Conservation (phyloP, 1,140 invertebrate genomes). For the Monochamus saltuarius region DNA sequence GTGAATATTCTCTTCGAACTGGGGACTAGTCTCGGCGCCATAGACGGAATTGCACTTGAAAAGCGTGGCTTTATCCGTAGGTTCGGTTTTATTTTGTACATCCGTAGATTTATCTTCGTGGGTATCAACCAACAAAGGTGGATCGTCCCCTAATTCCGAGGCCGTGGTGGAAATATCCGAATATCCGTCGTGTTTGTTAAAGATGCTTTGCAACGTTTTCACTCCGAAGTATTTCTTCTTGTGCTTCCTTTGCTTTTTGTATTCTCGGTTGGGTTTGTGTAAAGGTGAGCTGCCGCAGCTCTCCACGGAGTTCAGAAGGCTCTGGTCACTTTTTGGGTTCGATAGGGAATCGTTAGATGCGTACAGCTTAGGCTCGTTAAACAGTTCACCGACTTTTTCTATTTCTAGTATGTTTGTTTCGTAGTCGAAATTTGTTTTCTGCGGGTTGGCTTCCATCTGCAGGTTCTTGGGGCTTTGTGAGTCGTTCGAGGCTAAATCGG, state of each 20-base stretch:
- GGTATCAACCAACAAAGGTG: background rate
- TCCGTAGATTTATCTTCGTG: constrained; percentile 15
- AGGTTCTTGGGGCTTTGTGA: constrained; percentile 49
- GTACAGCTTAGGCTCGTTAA: constrained; percentile 31
- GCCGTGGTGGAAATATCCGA: constrained; percentile 51
- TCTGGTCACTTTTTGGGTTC: constrained; percentile 50
- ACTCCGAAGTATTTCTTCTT: constrained; percentile 52
- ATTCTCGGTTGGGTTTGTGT: constrained; percentile 42
- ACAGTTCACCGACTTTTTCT: constrained; percentile 17
- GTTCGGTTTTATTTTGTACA: constrained; percentile 12
- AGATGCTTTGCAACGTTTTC: constrained; percentile 53
- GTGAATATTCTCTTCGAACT: constrained; percentile 51
- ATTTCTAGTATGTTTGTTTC: constrained; percentile 21
- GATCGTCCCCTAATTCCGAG: constrained; percentile 46
- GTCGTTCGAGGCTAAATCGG: constrained; percentile 49
- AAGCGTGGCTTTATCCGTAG: background rate
- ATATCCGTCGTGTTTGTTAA: constrained; percentile 50
- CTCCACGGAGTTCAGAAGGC: constrained; percentile 47
- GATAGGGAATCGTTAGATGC: constrained; percentile 45
- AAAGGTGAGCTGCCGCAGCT: constrained; percentile 48
- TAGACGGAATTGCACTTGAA: constrained; percentile 21
- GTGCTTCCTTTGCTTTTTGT: constrained; percentile 47
- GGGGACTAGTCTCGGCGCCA: constrained; percentile 43
- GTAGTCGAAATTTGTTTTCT: constrained; percentile 23
- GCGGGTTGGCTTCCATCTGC: constrained; percentile 22